Evolutionary conservation across 2,888 invertebrate genomes (phyloP).

Genomic region (Tupiocoris notatus): DNA sequence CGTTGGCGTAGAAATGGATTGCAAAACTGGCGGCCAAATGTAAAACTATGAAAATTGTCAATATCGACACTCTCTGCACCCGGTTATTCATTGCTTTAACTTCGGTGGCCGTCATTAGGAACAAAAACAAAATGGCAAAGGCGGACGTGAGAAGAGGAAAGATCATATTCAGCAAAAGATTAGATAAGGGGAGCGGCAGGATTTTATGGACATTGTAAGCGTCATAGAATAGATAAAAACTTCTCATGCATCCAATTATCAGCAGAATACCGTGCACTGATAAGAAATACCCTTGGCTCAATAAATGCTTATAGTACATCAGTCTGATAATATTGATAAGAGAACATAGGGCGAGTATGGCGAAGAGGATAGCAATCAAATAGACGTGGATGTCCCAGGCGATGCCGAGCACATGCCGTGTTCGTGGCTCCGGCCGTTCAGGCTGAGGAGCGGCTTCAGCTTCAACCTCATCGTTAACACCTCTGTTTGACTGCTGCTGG

Average conservation of each 20-base stretch:
- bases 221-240: slow-evolving; percentile 86
- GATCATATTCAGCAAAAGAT: slow-evolving; percentile 79
- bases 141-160: slow-evolving; percentile 86
- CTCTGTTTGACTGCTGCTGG: slow-evolving; percentile 45
- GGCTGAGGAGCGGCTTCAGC: slow-evolving; percentile 50
- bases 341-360: slow-evolving; percentile 78
- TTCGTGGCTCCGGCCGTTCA: slow-evolving; percentile 51
- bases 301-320: slow-evolving; percentile 80
- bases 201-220: slow-evolving; percentile 85
- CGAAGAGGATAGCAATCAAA: slow-evolving; percentile 79
- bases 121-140: slow-evolving; percentile 82
- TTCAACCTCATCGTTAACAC: slow-evolving; percentile 46
- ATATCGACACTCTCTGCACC: slow-evolving; percentile 72
- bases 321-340: slow-evolving; percentile 83
- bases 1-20: slow-evolving; percentile 63
- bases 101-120: slow-evolving; percentile 75
- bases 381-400: slow-evolving; percentile 93
- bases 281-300: slow-evolving; percentile 84
- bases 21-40: slow-evolving; percentile 79
- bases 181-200: slow-evolving; percentile 73
- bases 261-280: slow-evolving; percentile 80
- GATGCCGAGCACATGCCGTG: slow-evolving; percentile 63
- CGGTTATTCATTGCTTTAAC: slow-evolving; percentile 54
- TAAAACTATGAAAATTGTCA: slow-evolving; percentile 73
- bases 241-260: slow-evolving; percentile 75